phyloP scores from a whole-genome alignment of 2,113 vertebrate species.

The Nicator chloris region DNA sequence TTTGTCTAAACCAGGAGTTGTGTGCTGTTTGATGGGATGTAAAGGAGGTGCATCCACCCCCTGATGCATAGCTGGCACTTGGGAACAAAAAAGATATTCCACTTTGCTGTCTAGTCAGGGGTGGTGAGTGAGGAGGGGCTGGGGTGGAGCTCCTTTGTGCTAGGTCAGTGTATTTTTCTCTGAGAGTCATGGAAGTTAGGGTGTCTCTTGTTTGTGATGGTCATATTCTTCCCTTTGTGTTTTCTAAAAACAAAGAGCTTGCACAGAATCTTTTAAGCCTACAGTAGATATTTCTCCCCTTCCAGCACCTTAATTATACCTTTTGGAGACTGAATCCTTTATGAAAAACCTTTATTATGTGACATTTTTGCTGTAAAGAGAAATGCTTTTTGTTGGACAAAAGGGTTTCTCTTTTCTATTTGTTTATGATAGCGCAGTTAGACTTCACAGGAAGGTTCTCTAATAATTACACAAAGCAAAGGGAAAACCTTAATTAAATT shows the following conservation, averaged over 20 bases:
- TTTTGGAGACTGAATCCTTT: not conserved
- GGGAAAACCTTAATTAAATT: conserved; percentile 50
- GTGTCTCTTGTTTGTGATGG: not conserved
- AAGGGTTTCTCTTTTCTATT: not conserved
- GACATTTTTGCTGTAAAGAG: not conserved
- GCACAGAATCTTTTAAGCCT: not conserved
- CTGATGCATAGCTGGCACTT: not conserved
- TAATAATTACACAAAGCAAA: conserved; percentile 13
- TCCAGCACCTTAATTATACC: not conserved
- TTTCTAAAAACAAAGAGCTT: not conserved
- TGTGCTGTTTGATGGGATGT: not conserved
- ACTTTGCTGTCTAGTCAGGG: not conserved
- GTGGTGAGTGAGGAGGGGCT: fast-evolving
- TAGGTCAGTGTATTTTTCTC: not conserved
- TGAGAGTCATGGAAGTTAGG: not conserved
- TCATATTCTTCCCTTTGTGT: not conserved
- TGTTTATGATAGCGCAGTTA: not conserved
- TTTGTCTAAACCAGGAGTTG: not conserved
- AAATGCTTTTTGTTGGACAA: not conserved
- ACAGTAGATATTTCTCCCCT: not conserved
- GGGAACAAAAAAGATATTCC: not conserved
- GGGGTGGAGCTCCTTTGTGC: fast-evolving
- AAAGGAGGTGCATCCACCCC: not conserved
- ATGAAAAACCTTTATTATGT: not conserved
- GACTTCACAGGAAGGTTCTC: not conserved